Conservation (phyloP, 2,113 vertebrate genomes). For the Muntiacus reevesi region DNA sequence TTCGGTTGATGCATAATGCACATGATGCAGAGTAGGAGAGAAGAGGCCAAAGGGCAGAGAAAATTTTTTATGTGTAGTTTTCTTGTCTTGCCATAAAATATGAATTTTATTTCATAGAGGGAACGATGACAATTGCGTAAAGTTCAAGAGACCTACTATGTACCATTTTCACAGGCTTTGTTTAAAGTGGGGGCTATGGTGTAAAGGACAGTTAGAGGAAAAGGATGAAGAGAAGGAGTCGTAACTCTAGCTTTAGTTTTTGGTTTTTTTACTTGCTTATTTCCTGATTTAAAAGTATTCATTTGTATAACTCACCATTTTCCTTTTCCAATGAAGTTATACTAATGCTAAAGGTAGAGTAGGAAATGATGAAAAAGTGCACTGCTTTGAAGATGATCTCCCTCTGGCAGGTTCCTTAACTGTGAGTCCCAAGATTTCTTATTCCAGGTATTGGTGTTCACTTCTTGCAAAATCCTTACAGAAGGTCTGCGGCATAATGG, state of each 20-base stretch:
- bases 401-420: not conserved
- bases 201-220: not conserved
- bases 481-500: not conserved
- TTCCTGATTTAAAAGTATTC: not conserved
- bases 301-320: not conserved
- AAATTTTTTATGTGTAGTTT: not conserved
- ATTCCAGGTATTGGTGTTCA: not conserved
- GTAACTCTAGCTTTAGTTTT: not conserved
- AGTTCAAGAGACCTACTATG: not conserved
- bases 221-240: not conserved
- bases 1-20: not conserved
- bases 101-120: not conserved
- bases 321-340: not conserved
- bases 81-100: not conserved
- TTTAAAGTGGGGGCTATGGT: not conserved
- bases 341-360: not conserved
- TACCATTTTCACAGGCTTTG: not conserved
- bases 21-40: not conserved
- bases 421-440: not conserved
- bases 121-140: not conserved
- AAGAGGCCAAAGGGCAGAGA: not conserved
- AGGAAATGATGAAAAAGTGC: not conserved
- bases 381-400: not conserved
- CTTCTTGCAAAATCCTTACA: not conserved
- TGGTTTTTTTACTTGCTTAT: not conserved